Evolutionary conservation across 2,888 invertebrate genomes (phyloP).

Genomic region (Brassicogethes aeneus): DNA sequence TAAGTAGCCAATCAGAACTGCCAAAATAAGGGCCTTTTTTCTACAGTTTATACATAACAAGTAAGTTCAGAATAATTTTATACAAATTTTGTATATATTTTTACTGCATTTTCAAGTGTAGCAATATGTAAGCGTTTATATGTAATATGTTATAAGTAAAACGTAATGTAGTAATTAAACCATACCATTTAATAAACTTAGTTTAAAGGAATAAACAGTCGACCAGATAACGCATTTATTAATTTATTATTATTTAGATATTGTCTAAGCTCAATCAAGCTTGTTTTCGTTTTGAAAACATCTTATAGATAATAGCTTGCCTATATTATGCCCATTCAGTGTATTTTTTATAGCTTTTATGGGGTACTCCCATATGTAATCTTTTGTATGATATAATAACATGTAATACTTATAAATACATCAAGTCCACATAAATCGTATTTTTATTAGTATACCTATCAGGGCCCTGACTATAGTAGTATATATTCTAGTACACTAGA

Average conservation of each 20-base stretch:
- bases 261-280: constrained; percentile 2
- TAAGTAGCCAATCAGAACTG: constrained; percentile 21
- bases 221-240: constrained; percentile 3
- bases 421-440: not conserved
- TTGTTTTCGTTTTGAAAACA: not conserved
- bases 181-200: too few species aligned
- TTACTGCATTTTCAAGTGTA: not conserved
- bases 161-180: too few species aligned
- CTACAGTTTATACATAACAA: constrained; percentile 12
- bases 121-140: not conserved
- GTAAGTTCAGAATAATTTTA: constrained; percentile 8
- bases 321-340: not conserved
- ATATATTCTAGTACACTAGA: too few species aligned
- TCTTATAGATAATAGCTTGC: not conserved
- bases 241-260: not conserved
- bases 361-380: not conserved
- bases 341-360: not conserved
- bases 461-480: too few species aligned
- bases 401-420: not conserved
- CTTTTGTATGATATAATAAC: constrained; percentile 1
- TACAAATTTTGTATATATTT: constrained; percentile 10
- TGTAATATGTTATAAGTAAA: not conserved
- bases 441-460: not conserved
- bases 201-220: too few species aligned
- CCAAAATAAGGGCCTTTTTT: constrained; percentile 22